Percentiles rank a stretch among this genome's conserved stretches.
Evolutionary conservation across 2,797 vertebrate species (phyloP).

Genomic region (Glyptemys insculpta): DNA sequence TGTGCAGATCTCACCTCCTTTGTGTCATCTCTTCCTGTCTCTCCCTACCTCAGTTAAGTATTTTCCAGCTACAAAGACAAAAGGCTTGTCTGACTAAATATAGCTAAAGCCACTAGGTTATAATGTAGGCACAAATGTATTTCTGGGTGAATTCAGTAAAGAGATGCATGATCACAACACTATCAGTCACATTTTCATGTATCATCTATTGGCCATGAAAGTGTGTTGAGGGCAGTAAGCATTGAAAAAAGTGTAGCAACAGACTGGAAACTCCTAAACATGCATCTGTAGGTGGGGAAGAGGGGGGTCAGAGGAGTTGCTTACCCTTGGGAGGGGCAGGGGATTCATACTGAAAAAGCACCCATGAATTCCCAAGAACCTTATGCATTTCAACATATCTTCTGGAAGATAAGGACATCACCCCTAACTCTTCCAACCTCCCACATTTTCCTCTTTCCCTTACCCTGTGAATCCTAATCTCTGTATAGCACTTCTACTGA

Average conservation of each 20-base stretch:
- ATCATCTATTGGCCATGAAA: background rate
- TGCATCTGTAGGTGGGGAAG: background rate
- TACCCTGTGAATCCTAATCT: background rate
- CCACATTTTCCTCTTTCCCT: background rate
- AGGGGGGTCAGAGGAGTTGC: fast-evolving
- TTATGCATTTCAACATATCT: background rate
- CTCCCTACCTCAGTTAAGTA: background rate
- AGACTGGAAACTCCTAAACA: background rate
- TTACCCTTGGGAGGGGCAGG: background rate
- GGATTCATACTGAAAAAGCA: background rate
- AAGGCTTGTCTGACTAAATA: background rate
- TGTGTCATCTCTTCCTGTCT: background rate
- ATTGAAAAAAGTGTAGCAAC: background rate
- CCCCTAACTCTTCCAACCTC: background rate
- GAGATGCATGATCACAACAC: background rate
- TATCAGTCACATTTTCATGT: background rate
- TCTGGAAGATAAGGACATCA: background rate
- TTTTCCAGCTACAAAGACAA: background rate
- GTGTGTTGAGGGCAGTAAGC: background rate
- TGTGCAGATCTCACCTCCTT: background rate
- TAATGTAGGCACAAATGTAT: background rate
- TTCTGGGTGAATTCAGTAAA: background rate
- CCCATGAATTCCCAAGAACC: background rate
- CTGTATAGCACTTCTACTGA: background rate
- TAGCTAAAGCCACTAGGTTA: background rate